Base-by-base conservation (phyloP, 53 echinoderm and acorn worm genomes). In the Apostichopus leukothele region DNA sequence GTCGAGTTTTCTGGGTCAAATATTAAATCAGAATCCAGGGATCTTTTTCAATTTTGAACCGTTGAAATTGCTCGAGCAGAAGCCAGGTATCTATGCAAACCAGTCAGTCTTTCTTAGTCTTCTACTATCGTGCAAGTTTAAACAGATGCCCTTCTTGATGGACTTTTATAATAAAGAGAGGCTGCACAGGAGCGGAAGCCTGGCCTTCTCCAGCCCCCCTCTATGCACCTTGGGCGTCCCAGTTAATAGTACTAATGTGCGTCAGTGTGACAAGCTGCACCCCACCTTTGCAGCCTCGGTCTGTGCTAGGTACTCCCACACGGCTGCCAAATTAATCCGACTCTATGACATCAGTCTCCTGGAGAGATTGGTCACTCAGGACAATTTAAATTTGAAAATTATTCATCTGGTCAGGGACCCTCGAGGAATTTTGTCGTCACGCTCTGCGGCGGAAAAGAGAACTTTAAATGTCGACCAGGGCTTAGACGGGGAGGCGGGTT, bases 31-130 rank as follows among this genome's bases (percentile, higher is more conserved):
- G 50, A 96, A 99, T 86, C 96, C 94, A 52, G 89, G 90, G 21
- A 60, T 96, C 3, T 99, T 96, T 86, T 99, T 96, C 90, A 93
- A 99, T 88, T 99, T 99, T 92, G 99, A 99, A 74, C 99, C 99
- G 9, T 75, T 99, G 66, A 99, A 99, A 92, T 73, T 94, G 51
- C 86, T 93, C 16, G 99, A 99, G 84, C 88, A 90, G 81, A 96
- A 92, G 80, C 92, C 92, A 63, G 86, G 89, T 18, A 20, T 93
- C 4, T 94, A 94, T 53, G 89, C 90, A 4, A 91, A 92, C 86
- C 75, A 88, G 52, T 87, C 92, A 18, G 88, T 83, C 50, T 91
- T 93, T 60, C 88, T 99, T 8, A 76, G 71, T 19, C 90, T 91
- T 88, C 80, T 99, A 39, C 79, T 94, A 7, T 92, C 90, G 59